Percentiles rank a stretch among this genome's conserved stretches.
Evolutionary conservation across 2,113 vertebrate species (phyloP).

Genomic region (Bettongia penicillata): DNA sequence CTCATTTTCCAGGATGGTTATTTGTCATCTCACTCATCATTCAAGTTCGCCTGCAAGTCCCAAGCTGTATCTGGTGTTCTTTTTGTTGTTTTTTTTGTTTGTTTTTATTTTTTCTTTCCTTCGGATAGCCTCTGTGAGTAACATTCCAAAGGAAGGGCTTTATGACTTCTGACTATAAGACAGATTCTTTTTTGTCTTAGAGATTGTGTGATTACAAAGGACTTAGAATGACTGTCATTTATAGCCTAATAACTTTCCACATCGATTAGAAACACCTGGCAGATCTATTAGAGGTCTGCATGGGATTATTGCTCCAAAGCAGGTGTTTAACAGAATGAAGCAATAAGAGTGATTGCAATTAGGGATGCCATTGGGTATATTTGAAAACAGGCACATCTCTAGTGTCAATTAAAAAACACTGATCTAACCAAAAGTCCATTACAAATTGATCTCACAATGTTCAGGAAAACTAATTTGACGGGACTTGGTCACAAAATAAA

Average conservation of each 20-base stretch:
- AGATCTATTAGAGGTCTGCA: constrained; percentile 61
- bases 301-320: constrained; percentile 70
- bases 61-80: constrained; percentile 15
- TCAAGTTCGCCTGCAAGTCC: constrained; percentile 35
- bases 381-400: constrained; percentile 64
- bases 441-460: constrained; percentile 54
- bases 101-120: not conserved
- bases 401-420: constrained; percentile 67
- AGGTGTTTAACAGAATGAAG: constrained; percentile 80
- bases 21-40: constrained; percentile 60
- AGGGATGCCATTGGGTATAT: constrained; percentile 64
- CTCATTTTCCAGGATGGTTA: constrained; percentile 58
- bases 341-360: constrained; percentile 75
- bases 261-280: constrained; percentile 80
- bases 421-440: constrained; percentile 65
- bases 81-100: not conserved
- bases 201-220: constrained; percentile 56
- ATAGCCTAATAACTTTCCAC: constrained; percentile 70
- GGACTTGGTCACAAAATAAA: constrained; percentile 29
- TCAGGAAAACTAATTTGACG: constrained; percentile 57
- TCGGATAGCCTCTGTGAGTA: constrained; percentile 63
- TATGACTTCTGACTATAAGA: not conserved
- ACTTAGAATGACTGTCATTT: constrained; percentile 77
- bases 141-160: constrained; percentile 35
- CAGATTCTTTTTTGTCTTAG: constrained; percentile 48